These are phyloP conservation scores for Chesias legatella DNA, from an alignment of 2,888 invertebrate species.

Conservation along the genomic window DNA sequence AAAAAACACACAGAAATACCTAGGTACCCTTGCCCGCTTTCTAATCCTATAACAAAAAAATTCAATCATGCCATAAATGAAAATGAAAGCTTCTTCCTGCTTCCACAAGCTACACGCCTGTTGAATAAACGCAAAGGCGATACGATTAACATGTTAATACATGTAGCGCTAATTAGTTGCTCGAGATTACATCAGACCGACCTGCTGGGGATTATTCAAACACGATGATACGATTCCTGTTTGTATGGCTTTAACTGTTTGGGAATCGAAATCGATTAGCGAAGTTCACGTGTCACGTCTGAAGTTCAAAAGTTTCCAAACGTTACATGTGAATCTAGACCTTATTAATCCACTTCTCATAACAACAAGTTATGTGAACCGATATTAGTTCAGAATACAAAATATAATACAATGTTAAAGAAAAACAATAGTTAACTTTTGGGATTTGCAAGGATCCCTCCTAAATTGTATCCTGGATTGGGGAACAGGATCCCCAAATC, in stretches of 20 bases:
- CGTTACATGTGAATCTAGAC: not conserved
- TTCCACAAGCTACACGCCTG: slow-evolving; percentile 6
- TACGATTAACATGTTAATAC: slow-evolving; percentile 55
- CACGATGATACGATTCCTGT: slow-evolving; percentile 14
- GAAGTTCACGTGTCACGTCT: slow-evolving; percentile 1
- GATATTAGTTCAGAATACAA: not conserved
- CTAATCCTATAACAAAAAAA: too few species aligned
- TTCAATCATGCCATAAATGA: too few species aligned
- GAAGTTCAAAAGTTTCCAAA: not conserved
- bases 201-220: slow-evolving; percentile 28
- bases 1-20: too few species aligned
- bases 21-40: too few species aligned
- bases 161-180: slow-evolving; percentile 61
- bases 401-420: too few species aligned
- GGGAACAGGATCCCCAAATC: too few species aligned
- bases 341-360: not conserved
- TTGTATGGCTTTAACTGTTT: slow-evolving; percentile 10
- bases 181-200: slow-evolving; percentile 40
- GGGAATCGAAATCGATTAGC: slow-evolving; percentile 5
- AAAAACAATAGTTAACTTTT: too few species aligned
- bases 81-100: too few species aligned
- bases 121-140: slow-evolving; percentile 38
- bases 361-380: not conserved
- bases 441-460: too few species aligned
- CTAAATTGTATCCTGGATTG: too few species aligned